Percentiles rank a stretch among this genome's conserved stretches.
Evolutionary conservation across 2,113 vertebrate species (phyloP).

Genomic region (Barbus barbus): DNA sequence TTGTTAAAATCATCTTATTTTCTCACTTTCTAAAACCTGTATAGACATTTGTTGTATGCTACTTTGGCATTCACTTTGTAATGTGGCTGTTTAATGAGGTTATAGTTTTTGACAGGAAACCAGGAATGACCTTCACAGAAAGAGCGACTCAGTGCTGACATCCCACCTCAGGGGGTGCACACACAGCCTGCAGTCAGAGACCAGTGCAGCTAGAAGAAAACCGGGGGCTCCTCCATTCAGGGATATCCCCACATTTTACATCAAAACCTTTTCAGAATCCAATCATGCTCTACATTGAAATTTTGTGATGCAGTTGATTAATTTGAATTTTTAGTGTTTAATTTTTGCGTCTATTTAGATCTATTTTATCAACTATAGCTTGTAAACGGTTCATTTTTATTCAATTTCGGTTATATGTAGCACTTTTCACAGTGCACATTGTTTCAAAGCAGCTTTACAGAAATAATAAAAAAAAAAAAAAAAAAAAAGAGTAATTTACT

Average conservation of each 20-base stretch:
- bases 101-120: constrained; percentile 36
- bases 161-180: not conserved
- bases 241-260: not conserved
- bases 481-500: not conserved
- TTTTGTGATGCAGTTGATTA: not conserved
- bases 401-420: not conserved
- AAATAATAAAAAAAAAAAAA: not conserved
- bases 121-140: constrained; percentile 47
- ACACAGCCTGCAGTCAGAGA: constrained; percentile 18
- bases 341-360: not conserved
- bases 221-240: not conserved
- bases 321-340: not conserved
- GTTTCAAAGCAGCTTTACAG: not conserved
- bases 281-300: not conserved
- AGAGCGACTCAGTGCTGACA: constrained; percentile 17
- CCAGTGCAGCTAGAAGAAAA: not conserved
- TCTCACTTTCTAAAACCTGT: constrained; percentile 9
- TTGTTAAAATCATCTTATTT: not conserved
- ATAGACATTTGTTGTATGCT: constrained; percentile 8
- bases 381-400: not conserved
- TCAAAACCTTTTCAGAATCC: not conserved
- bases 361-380: no score
- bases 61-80: constrained; percentile 35
- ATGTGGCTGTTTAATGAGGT: constrained; percentile 30
- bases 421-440: not conserved